Base-by-base conservation (phyloP, 37 sponge, comb jelly and placozoan species). In the Petrosia ficiformis region DNA sequence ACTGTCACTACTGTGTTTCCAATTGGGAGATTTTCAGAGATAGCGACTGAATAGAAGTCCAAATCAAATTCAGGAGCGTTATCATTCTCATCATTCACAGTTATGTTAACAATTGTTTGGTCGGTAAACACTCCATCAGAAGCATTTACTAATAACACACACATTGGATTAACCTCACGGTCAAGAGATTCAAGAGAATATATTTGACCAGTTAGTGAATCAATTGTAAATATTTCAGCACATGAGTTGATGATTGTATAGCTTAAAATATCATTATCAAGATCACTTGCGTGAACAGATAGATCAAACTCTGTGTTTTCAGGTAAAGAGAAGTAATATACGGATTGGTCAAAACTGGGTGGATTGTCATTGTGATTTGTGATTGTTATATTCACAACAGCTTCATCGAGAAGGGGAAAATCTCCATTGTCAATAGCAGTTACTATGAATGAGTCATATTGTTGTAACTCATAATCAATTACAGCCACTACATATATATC, bases 341-440 rank as follows among this genome's bases (percentile, higher is more conserved):
- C 42, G 31, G 70, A 33, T 0, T 57, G 76, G 8, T 29, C 8
- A 48, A 91, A 91, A 14, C 6, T 16, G 1, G 92, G 92, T 0
- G 77, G 56, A n/a, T 71, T 78, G 42, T 91, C 87, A 67, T 90
- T 90, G n/a, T 78, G 78, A 59, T 86, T 70, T 11, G 52, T 65
- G 2, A 86, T 31, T 4, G 59, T 71, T 41, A 91, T 73, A 3
- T 1, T 65, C 21, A 91, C 84, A 33, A 0, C 40, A n/a, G 70
- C 54, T 0, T 67, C 70, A 5, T 65, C 63, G 14, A 67, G 36
- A 1, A n/a, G 38, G 6, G n/a, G 10, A 0, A 42, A 39, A 39
- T 71, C 65, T 36, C 72, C 29, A 19, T 43, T 44, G 42, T 82
- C 88, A 22, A 11, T 29, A 0, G 74, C 88, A 4, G 6, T 4